phyloP scores from a whole-genome alignment of 2,888 invertebrate species.

The Saturnia japonica region DNA sequence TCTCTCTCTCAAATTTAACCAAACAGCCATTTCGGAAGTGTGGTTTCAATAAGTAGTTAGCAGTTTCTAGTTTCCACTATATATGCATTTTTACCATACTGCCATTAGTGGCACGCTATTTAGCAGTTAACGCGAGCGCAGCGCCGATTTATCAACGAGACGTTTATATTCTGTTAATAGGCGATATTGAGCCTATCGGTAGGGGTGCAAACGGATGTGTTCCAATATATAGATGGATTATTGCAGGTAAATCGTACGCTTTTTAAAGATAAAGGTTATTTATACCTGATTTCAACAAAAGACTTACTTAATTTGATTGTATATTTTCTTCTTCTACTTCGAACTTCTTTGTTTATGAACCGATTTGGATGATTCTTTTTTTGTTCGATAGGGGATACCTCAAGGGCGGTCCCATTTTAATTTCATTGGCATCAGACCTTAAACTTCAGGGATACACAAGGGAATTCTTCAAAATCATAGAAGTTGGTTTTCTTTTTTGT shows the following conservation, averaged over 20 bases:
- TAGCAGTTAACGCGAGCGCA: slow-evolving; percentile 69
- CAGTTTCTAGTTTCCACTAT: slow-evolving; percentile 3
- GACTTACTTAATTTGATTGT: too few relatives aligned
- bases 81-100: slow-evolving; percentile 15
- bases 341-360: too few relatives aligned
- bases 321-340: neutral
- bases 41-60: neutral
- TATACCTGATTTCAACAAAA: neutral
- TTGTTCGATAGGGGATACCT: too few relatives aligned
- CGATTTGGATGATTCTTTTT: too few relatives aligned
- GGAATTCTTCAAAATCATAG: too few relatives aligned
- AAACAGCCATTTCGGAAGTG: neutral
- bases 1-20: neutral
- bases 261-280: slow-evolving; percentile 30
- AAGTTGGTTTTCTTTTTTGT: too few relatives aligned
- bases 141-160: slow-evolving; percentile 74
- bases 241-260: slow-evolving; percentile 22
- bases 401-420: too few relatives aligned
- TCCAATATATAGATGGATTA: slow-evolving; percentile 15
- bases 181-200: slow-evolving; percentile 47
- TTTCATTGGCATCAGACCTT: too few relatives aligned
- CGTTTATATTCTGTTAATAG: slow-evolving; percentile 77
- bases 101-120: slow-evolving; percentile 79
- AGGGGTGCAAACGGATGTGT: slow-evolving; percentile 29
- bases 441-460: too few relatives aligned